phyloP scores from a whole-genome alignment of 2,113 vertebrate species.

The Pyrgilauda ruficollis region DNA sequence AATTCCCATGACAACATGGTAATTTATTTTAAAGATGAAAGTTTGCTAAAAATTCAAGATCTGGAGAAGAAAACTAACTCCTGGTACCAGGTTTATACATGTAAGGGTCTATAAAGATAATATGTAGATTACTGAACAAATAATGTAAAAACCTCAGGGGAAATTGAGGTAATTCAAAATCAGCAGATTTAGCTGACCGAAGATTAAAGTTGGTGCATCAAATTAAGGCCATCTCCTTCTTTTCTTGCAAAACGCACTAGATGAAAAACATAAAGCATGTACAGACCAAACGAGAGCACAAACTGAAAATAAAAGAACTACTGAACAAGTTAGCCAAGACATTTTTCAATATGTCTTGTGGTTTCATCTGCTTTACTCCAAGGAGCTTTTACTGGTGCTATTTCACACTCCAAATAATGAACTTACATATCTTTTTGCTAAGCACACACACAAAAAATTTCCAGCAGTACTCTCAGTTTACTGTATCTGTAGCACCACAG shows the following conservation, averaged over 20 bases:
- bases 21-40: neutral
- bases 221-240: neutral
- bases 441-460: neutral
- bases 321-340: neutral
- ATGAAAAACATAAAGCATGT: neutral
- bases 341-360: neutral
- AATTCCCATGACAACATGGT: neutral
- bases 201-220: neutral
- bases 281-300: neutral
- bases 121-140: neutral
- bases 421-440: neutral
- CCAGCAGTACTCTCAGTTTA: neutral
- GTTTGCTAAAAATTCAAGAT: neutral
- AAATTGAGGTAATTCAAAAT: conserved; percentile 10
- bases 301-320: neutral
- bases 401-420: neutral
- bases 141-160: neutral
- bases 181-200: neutral
- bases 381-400: neutral
- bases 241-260: neutral
- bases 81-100: neutral
- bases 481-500: neutral
- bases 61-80: neutral
- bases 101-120: neutral
- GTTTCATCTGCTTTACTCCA: neutral